phyloP scores from a whole-genome alignment of 2,888 invertebrate species.

The Pyrgus malvae region DNA sequence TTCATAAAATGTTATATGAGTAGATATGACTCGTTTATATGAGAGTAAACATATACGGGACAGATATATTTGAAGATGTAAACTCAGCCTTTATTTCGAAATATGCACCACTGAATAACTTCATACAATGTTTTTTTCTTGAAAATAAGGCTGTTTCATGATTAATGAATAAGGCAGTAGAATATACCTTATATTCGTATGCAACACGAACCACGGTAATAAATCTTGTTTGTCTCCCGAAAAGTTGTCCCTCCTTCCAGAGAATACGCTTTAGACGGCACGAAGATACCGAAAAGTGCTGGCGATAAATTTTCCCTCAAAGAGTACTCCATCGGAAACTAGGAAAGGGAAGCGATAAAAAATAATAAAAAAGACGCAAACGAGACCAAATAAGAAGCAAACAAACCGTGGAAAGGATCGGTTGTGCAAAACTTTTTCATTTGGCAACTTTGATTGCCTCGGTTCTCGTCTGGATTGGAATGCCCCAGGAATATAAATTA shows the following conservation, averaged over 20 bases:
- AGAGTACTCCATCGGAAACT: constrained; percentile 31
- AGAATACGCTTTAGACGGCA: constrained; percentile 36
- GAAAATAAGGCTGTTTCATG: background rate
- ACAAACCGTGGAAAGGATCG: constrained; percentile 42
- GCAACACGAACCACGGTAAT: constrained; percentile 41
- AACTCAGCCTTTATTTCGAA: no score
- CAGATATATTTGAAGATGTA: no score
- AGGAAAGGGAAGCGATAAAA: constrained; percentile 47
- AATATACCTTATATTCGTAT: constrained; percentile 36
- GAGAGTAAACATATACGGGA: no score
- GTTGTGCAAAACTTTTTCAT: constrained; percentile 56
- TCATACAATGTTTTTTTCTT: background rate
- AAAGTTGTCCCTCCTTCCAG: constrained; percentile 39
- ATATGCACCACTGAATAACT: background rate
- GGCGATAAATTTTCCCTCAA: constrained; percentile 51
- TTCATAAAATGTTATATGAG: no score
- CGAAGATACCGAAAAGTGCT: constrained; percentile 41
- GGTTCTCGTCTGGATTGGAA: constrained; percentile 34
- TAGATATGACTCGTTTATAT: no score
- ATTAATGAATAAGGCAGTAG: constrained; percentile 29
- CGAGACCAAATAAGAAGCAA: constrained; percentile 41
- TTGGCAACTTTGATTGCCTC: constrained; percentile 66
- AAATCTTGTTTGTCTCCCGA: constrained; percentile 54
- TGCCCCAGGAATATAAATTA: constrained; percentile 56
- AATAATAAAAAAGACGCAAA: constrained; percentile 51